Percentiles rank a stretch among this genome's conserved stretches.
Evolutionary conservation across 2,797 vertebrate genomes (phyloP).

Genomic region (Poeciliopsis paucimaculata): DNA sequence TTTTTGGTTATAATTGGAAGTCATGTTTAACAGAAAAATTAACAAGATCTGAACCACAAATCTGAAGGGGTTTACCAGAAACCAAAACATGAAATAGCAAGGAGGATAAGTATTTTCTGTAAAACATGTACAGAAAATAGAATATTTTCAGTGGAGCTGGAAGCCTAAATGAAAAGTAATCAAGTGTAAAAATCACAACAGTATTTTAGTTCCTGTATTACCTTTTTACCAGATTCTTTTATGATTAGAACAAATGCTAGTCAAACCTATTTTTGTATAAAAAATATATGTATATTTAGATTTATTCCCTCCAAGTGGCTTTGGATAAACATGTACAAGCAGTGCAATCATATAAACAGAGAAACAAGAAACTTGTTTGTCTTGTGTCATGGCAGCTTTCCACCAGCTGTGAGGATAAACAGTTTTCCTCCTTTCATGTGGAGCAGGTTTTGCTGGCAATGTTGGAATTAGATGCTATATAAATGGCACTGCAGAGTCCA

Average conservation of each 20-base stretch:
- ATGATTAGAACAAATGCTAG: background rate
- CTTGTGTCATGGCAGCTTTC: constrained; percentile 3
- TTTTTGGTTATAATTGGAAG: too few relatives aligned
- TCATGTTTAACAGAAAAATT: too few relatives aligned
- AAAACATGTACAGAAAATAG: background rate
- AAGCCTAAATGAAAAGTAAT: background rate
- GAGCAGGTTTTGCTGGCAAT: background rate
- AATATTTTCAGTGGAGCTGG: background rate
- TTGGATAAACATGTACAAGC: background rate
- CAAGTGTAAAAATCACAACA: background rate
- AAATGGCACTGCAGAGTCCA: background rate
- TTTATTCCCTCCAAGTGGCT: background rate
- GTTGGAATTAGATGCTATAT: background rate
- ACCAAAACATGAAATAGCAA: background rate
- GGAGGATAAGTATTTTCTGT: background rate
- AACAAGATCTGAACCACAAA: background rate
- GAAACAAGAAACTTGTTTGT: background rate
- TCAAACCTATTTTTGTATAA: background rate
- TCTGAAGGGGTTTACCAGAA: too few relatives aligned
- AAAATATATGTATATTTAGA: background rate
- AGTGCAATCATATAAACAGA: background rate
- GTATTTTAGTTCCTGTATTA: background rate
- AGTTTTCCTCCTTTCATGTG: constrained; percentile 1
- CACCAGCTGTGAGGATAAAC: constrained; percentile 8
- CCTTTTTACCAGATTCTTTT: background rate